Conservation (phyloP, 2,113 vertebrate genomes). For the Rhabdomys dilectus region DNA sequence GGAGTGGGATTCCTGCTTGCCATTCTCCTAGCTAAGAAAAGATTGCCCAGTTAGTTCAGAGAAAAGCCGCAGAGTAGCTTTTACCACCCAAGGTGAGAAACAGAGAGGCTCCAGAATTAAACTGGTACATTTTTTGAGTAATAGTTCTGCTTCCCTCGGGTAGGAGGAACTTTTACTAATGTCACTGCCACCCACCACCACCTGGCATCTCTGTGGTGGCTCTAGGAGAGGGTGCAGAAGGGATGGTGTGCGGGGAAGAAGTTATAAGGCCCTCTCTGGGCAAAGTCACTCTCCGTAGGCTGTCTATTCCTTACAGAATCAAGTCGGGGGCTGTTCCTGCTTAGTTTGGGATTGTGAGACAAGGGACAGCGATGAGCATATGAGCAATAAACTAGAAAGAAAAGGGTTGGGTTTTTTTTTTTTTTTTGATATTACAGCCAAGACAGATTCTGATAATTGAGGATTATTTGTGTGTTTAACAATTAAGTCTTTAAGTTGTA, state of each 20-base stretch:
- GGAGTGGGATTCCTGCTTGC: neutral
- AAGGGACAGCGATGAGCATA: neutral
- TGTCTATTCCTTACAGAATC: neutral
- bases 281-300: neutral
- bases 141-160: slow-evolving; percentile 55
- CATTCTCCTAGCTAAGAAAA: slow-evolving; percentile 37
- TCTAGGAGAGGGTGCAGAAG: neutral
- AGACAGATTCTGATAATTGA: slow-evolving; percentile 17
- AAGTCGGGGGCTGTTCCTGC: neutral
- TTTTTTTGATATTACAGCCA: slow-evolving; percentile 12
- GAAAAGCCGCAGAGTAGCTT: slow-evolving; percentile 63
- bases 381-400: neutral
- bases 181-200: slow-evolving; percentile 74
- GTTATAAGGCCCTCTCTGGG: neutral
- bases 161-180: slow-evolving; percentile 60
- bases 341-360: neutral
- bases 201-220: slow-evolving; percentile 56
- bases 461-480: slow-evolving; percentile 58
- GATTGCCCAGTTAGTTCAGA: slow-evolving; percentile 35
- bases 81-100: slow-evolving; percentile 73
- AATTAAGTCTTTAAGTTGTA: slow-evolving; percentile 57
- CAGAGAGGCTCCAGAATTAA: slow-evolving; percentile 73
- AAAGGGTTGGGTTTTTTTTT: neutral
- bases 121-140: slow-evolving; percentile 70
- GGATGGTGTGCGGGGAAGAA: neutral